Evolutionary conservation across 2,797 vertebrate genomes (phyloP), one percentile per base, ranked within the genome.

Genomic region (Knipowitschia caucasica): DNA sequence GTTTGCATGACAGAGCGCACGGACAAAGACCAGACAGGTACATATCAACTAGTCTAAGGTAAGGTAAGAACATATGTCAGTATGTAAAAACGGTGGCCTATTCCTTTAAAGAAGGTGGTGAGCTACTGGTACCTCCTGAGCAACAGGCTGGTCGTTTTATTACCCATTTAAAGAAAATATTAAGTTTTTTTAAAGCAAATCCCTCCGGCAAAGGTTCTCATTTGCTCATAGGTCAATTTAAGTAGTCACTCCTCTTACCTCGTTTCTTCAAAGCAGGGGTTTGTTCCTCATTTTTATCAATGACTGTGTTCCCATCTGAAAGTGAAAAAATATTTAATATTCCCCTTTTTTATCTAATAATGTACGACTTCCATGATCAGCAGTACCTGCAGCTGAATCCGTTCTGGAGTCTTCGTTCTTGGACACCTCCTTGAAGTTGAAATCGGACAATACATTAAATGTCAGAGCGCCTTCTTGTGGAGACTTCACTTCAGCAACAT

Each of bases 401-500:
- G 17, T 9, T 7, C 31, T n/a, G 10, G 69, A 50, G 35, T 70
- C 39, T 4, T 0, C 15, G 3, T 4, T 2, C 0, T 12, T 25
- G 29, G 53, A 27, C 44, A 9, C 56, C 30, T 75, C 75, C 39
- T 49, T 47, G 15, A 89, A 80, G 54, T 20, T 58, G 61, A 89
- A 89, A 1, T 62, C 53, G 2, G 88, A 84, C 26, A 89, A 58
- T 36, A 88, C 67, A 1, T 47, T 82, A 53, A 84, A 88, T 39
- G 43, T 77, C 56, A 89, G 53, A 47, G 69, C 15, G 1, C 4
- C 31, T 5, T 64, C 59, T 3, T 65, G 20, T 5, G 51, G 2
- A 3, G 29, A 5, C 9, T 42, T 27, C 4, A 0, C 31, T 14
- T 4, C 12, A 38, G 25, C 7, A 2, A 7, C 17, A 33, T 10